Conservation (phyloP, 2,888 invertebrate genomes). For the Lagria hirta region DNA sequence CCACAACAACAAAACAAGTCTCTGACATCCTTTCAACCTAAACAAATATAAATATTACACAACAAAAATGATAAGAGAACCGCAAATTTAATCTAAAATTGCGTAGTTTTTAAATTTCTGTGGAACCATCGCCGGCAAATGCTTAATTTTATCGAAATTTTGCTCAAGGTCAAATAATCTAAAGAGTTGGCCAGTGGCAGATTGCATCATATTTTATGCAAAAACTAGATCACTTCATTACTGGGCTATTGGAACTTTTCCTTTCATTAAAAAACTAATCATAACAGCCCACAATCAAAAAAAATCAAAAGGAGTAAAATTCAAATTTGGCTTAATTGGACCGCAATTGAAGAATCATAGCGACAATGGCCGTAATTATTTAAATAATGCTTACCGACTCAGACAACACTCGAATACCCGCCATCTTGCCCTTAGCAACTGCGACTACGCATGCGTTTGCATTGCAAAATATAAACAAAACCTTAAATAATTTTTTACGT, state of each 20-base stretch:
- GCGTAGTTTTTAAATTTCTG: no score
- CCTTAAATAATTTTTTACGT: slow-evolving; percentile 9
- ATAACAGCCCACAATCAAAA: no score
- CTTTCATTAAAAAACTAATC: slow-evolving; percentile 25
- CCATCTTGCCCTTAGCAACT: slow-evolving; percentile 48
- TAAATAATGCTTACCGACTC: slow-evolving; percentile 44
- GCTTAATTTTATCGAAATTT: slow-evolving; percentile 20
- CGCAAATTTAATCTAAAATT: no score
- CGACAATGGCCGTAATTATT: no score
- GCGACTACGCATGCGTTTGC: slow-evolving; percentile 28
- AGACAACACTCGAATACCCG: slow-evolving; percentile 45
- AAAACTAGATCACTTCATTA: not conserved
- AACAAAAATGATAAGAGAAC: no score
- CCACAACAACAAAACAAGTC: no score
- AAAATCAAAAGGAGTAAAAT: no score
- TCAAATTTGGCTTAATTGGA: no score
- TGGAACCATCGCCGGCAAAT: slow-evolving; percentile 21
- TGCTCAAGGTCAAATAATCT: slow-evolving; percentile 24
- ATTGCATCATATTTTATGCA: not conserved
- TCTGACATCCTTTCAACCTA: no score
- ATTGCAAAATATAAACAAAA: slow-evolving; percentile 12
- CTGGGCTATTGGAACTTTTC: slow-evolving; percentile 24
- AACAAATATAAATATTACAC: no score
- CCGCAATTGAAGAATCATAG: no score
- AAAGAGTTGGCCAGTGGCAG: slow-evolving; percentile 5